Conservation (phyloP, 1,140 invertebrate genomes). For the Conus betulinus region DNA sequence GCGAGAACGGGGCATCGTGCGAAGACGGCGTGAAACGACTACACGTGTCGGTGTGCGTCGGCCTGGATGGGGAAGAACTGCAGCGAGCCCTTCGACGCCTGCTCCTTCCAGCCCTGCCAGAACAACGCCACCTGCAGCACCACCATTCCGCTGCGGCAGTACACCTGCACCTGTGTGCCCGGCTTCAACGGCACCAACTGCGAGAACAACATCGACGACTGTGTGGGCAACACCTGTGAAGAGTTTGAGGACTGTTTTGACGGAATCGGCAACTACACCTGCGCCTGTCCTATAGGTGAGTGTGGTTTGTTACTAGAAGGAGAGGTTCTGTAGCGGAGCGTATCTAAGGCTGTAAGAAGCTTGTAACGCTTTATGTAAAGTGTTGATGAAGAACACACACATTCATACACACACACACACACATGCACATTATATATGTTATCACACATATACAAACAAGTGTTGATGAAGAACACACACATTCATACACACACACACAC, state of each 20-base stretch:
- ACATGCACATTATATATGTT: too few relatives aligned
- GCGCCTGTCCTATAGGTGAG: conserved; percentile 59
- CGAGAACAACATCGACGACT: conserved; percentile 60
- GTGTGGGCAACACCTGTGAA: conserved; percentile 44
- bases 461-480: too few relatives aligned
- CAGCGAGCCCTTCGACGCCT: conserved; percentile 87
- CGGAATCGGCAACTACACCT: conserved; percentile 49
- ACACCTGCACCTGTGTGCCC: conserved; percentile 59
- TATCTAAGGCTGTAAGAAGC: neutral
- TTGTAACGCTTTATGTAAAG: neutral
- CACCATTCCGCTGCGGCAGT: conserved; percentile 40
- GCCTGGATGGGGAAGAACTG: conserved; percentile 82
- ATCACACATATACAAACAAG: too few relatives aligned
- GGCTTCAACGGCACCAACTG: conserved; percentile 67
- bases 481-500: too few relatives aligned
- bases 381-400: too few relatives aligned
- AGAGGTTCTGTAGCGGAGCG: neutral
- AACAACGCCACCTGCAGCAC: conserved; percentile 60
- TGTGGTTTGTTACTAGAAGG: neutral
- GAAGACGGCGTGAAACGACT: conserved; percentile 88
- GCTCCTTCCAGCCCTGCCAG: conserved; percentile 72
- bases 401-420: neutral
- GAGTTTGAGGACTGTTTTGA: conserved; percentile 51
- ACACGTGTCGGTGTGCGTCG: conserved; percentile 68
- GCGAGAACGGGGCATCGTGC: conserved; percentile 58